Evolutionary conservation across 1,140 invertebrate species (phyloP), one percentile per base, ranked within the genome.

Genomic region (Pteromalus puparum): DNA sequence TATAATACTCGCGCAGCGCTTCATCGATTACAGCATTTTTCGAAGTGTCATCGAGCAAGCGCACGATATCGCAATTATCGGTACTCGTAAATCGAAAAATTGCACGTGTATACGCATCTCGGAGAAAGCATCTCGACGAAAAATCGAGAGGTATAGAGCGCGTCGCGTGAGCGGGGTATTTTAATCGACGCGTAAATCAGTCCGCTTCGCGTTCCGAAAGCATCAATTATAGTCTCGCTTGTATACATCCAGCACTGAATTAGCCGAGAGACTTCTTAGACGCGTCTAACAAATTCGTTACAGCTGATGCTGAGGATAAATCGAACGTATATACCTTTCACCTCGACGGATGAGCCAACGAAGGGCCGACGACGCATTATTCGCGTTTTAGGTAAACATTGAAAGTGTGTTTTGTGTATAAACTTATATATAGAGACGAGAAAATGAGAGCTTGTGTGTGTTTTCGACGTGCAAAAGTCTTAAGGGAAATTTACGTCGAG

Each of bases 341-440:
- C 30, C 30, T 34, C 30, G 30, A 34, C 30, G 30, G 30, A 34
- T 34, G 30, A 34, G 30, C 30, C 30, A 34, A 34, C 30, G 30
- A 34, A 34, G 30, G 30, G 30, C 30, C 30, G 30, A 34, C 30
- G 30, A 34, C 30, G 30, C 30, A 34, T 34, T 34, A 34, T 34
- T 34, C 3, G 30, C 30, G 30, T 34, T 34, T 1, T 34, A 5
- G 30, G 6, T 5, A 34, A 34, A 34, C 3, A 34, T 34, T 5
- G 3, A 34, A 34, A 34, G 30, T 34, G 30, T 34, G 30, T 34
- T 42, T 42, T 42, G 53, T 34, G 81, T 75, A 82, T 24, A 85
- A 78, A 78, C 87, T 84, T 87, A 83, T 86, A 87, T 86, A 85
- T 87, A 87, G 86, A 85, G 86, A 85, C 86, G 86, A 79, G 83